These are phyloP conservation scores for Kuschelorhynchus macadamiae DNA, from an alignment of 2,888 invertebrate genomes.

Conservation along the genomic window DNA sequence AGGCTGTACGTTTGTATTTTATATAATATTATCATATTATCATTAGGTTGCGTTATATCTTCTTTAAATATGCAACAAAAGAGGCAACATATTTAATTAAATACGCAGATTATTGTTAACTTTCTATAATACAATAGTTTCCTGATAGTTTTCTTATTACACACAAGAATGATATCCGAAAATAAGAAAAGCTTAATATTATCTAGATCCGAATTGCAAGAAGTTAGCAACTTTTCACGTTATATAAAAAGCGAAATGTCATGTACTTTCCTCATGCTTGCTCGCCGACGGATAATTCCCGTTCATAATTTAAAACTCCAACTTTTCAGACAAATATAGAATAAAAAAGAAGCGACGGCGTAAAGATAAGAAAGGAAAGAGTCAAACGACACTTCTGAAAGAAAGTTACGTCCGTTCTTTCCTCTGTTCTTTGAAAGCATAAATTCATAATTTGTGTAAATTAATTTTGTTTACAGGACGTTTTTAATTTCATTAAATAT, in stretches of 20 bases:
- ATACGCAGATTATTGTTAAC: too few species aligned
- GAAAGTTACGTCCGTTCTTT: constrained; percentile 31
- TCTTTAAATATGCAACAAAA: too few species aligned
- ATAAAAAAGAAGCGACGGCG: constrained; percentile 6
- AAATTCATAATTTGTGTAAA: constrained; percentile 40
- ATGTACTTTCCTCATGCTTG: not conserved
- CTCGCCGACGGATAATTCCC: constrained; percentile 4
- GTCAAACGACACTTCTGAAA: constrained; percentile 34
- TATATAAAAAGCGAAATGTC: not conserved
- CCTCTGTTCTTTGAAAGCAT: constrained; percentile 32
- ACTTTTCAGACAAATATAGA: constrained; percentile 18
- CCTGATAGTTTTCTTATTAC: too few species aligned
- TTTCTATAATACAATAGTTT: too few species aligned
- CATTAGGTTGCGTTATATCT: too few species aligned
- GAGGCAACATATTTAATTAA: too few species aligned
- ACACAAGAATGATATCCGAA: too few species aligned
- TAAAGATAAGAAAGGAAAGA: constrained; percentile 22
- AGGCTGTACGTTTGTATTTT: too few species aligned
- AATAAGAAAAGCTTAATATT: too few species aligned
- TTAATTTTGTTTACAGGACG: constrained; percentile 30
- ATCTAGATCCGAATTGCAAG: too few species aligned
- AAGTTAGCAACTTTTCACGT: too few species aligned
- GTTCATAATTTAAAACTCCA: constrained; percentile 22
- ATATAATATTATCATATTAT: too few species aligned
- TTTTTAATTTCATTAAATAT: constrained; percentile 25